Evolutionary conservation across 1,140 invertebrate species (phyloP).

Genomic region (Brachionus angularis): DNA sequence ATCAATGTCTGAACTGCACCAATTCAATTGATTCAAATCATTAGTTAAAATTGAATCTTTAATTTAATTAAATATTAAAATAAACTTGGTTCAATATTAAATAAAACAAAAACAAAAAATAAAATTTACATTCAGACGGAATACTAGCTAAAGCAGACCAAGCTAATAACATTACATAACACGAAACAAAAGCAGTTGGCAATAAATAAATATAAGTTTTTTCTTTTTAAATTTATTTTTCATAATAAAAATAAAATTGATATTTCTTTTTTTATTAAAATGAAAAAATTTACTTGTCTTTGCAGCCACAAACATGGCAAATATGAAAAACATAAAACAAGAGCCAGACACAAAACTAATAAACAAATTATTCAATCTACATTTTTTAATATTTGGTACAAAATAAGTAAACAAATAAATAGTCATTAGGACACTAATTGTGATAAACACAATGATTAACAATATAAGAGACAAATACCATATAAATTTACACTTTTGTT

Average conservation of each 20-base stretch:
- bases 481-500: constrained; percentile 35
- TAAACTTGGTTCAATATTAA: no score
- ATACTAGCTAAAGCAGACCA: constrained; percentile 48
- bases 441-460: constrained; percentile 24
- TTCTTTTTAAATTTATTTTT: constrained; percentile 26
- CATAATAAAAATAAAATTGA: not conserved
- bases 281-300: constrained; percentile 52
- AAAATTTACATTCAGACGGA: constrained; percentile 44
- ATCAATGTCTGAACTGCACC: constrained; percentile 37
- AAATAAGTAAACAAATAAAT: constrained; percentile 47
- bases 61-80: constrained; percentile 16
- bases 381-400: constrained; percentile 48
- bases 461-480: constrained; percentile 34
- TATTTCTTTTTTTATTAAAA: not conserved
- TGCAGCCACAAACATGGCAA: constrained; percentile 51
- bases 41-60: not conserved
- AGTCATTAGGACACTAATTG: constrained; percentile 13
- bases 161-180: constrained; percentile 47
- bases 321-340: constrained; percentile 49
- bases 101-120: not conserved
- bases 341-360: constrained; percentile 50
- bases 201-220: constrained; percentile 44
- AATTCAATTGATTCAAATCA: constrained; percentile 1
- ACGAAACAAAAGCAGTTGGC: constrained; percentile 46
- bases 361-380: constrained; percentile 50